Conservation (phyloP, 2,888 invertebrate species). For the Apoderus coryli region DNA sequence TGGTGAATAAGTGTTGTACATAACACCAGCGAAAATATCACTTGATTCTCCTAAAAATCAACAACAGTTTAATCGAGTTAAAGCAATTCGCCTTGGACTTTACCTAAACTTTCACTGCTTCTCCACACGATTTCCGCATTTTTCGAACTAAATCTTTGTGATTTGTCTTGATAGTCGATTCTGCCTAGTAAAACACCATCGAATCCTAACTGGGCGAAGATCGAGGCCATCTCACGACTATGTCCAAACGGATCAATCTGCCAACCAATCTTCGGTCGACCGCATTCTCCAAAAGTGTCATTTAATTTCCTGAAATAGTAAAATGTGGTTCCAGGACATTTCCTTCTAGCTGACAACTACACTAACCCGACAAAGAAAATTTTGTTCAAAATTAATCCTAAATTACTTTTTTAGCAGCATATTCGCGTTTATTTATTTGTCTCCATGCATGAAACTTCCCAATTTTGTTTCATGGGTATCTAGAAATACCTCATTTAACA, state of each 20-base stretch:
- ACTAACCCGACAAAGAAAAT: no score
- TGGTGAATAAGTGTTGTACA: conserved; percentile 70
- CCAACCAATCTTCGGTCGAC: conserved; percentile 61
- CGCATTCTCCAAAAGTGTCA: conserved; percentile 58
- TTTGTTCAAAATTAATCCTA: no score
- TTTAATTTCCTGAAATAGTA: conserved; percentile 36
- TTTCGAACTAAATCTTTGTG: conserved; percentile 38
- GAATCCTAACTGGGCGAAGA: conserved; percentile 72
- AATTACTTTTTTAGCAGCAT: no score
- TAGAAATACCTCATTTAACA: no score
- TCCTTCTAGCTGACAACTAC: no score
- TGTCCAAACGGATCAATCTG: conserved; percentile 81
- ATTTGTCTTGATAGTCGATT: conserved; percentile 76
- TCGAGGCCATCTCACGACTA: conserved; percentile 70
- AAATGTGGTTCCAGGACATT: no score
- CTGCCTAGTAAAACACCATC: conserved; percentile 80
- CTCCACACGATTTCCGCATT: conserved; percentile 78
- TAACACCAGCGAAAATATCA: conserved; percentile 41
- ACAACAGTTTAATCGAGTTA: no score
- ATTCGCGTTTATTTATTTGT: no score
- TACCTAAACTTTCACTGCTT: conserved; percentile 56
- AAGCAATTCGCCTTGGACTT: no score
- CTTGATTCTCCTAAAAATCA: conserved; percentile 42
- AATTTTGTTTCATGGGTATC: no score
- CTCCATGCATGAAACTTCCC: no score